Base-by-base conservation (phyloP, 2,888 invertebrate genomes). In the Norana najaformis region DNA sequence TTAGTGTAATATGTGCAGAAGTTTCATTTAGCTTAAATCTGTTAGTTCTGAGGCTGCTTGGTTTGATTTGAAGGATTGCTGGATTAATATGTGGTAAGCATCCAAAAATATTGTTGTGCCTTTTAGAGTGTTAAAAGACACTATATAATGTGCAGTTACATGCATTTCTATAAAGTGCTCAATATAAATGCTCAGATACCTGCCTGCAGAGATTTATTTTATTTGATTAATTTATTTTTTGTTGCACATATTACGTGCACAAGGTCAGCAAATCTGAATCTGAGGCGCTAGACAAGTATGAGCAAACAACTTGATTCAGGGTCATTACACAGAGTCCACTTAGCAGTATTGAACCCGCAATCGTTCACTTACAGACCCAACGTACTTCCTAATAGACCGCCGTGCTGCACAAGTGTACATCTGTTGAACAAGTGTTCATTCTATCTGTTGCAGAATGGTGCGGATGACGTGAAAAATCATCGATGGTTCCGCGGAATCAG, bases 401-500 rank as follows among this genome's bases (percentile, higher is more conserved):
- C 6, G 11, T 39, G 20, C 18, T 18, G 13, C 23, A 53, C 53
- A 53, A 8, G 11, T n/a, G 69, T 69, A 69, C 69, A 69, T 69
- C 30, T n/a, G n/a, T 69, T 69, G 69, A 30, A n/a, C n/a, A 30
- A 41, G n/a, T 69, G 30, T 69, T 69, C n/a, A n/a, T 89, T 39
- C 36, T 90, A 88, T 47, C 41, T 38, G 39, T 36, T 96, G 89
- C 96, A 98, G 97, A 97, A 97, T 95, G 98, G 98, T 41, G 97
- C 98, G 35, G 98, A 98, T 93, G 99, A 99, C 95, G 97, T 99
- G 85, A 99, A 98, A 95, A 96, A 97, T 94, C 99, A 99, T 95
- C 96, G 98, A 94, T 99, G 98, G 98, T 99, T 98, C 95, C 98
- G 98, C 95, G 96, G 97, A 92, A 96, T 98, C 92, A 97, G 97